Evolutionary conservation across 2,888 invertebrate genomes (phyloP), one percentile per base, ranked within the genome.

Genomic region (Rhodophaea formosa): DNA sequence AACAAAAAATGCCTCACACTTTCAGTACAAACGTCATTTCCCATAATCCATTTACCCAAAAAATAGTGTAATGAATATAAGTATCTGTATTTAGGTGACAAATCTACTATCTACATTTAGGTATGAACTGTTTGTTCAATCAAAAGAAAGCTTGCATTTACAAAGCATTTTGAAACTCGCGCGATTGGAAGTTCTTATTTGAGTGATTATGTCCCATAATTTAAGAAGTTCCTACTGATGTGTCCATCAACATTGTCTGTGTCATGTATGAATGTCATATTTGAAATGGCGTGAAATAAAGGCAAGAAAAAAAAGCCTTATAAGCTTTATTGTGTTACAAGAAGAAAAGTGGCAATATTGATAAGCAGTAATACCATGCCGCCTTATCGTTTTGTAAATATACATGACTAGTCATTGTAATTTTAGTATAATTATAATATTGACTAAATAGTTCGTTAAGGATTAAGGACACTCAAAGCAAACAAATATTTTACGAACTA

Each of bases 351-450:
- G 39, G 39, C 16, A 16, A 35, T 32, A 51, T 23, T 32, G 32
- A 35, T 51, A 51, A 51, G 51, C 35, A 51, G 35, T 17, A 46
- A 39, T 17, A 51, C 35, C 30, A 53, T 53, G 44, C 53, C 53
- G 44, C 44, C 53, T 53, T 53, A 53, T 30, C 23, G 17, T 53
- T 44, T 16, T 43, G 44, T 43, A 53, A 14, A 44, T 44, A 44
- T 53, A 53, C 29, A 44, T 30, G 23, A 44, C 53, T 53, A 53
- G 53, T 44, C 53, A 53, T 44, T 53, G 42, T 53, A 42, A 29
- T 23, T 16, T 17, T 46, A 17, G 23, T 45, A 15, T 30, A 16
- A 51, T 12, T 52, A 1, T 42, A 43, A 43, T 43, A 43, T 29
- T 17, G 17, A 46, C 23, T 8, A 8, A 12, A 12, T 45, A 45